phyloP scores from a whole-genome alignment of 2,888 invertebrate genomes.

The Isotomurus palustris region DNA sequence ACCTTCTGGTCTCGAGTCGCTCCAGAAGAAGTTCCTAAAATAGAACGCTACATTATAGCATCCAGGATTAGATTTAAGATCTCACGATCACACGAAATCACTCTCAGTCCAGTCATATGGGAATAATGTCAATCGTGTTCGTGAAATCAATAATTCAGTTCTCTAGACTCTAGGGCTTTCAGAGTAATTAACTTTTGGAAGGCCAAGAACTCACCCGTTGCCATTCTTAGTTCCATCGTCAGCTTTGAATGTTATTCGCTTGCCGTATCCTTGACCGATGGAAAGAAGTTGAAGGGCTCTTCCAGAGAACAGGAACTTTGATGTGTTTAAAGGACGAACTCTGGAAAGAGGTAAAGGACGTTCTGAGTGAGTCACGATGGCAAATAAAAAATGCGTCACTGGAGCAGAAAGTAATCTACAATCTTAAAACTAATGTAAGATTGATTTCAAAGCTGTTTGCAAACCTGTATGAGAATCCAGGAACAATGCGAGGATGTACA shows the following conservation, averaged over 20 bases:
- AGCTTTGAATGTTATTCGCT: slow-evolving; percentile 67
- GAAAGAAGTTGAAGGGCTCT: slow-evolving; percentile 62
- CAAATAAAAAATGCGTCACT: no score
- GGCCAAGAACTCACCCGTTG: slow-evolving; percentile 51
- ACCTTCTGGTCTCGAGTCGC: slow-evolving; percentile 68
- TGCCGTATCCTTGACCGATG: slow-evolving; percentile 69
- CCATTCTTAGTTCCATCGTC: slow-evolving; percentile 58
- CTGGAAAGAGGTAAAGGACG: no score
- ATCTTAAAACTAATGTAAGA: not conserved
- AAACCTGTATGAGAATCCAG: slow-evolving; percentile 65
- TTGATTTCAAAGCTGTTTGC: not conserved
- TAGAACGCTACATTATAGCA: no score
- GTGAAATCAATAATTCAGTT: no score
- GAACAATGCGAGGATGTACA: slow-evolving; percentile 65
- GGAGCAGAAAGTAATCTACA: not conserved
- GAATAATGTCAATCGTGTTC: no score
- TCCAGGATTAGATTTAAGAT: no score
- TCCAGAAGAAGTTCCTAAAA: slow-evolving; percentile 70
- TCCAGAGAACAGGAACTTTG: slow-evolving; percentile 60
- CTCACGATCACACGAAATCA: no score
- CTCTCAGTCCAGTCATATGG: no score
- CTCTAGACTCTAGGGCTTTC: no score
- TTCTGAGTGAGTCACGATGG: no score
- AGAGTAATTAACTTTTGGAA: no score
- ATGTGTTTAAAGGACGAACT: slow-evolving; percentile 59